Evolutionary conservation across 2,888 invertebrate genomes (phyloP).

Genomic region (Dynastes maya): DNA sequence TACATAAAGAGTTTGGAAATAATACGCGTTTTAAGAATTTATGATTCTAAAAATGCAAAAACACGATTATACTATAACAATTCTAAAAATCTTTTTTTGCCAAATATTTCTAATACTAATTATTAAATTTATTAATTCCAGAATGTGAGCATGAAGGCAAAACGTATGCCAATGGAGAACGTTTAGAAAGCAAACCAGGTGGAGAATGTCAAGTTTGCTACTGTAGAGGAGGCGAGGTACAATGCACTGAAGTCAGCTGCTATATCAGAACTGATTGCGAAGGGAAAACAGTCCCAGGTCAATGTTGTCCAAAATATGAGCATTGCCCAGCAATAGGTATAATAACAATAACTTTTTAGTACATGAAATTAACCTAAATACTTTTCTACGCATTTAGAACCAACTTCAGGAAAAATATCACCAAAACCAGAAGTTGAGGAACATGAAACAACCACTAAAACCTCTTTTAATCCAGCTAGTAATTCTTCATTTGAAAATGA

Average conservation of each 20-base stretch:
- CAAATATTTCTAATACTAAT: background rate
- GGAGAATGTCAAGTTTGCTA: conserved; percentile 87
- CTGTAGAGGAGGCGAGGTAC: conserved; percentile 86
- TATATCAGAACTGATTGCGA: conserved; percentile 84
- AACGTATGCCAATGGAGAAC: conserved; percentile 84
- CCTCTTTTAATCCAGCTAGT: conserved; percentile 13
- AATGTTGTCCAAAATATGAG: conserved; percentile 87
- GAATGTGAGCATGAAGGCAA: conserved; percentile 85
- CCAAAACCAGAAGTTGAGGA: conserved; percentile 46
- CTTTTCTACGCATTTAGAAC: conserved; percentile 39
- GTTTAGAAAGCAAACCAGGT: conserved; percentile 78
- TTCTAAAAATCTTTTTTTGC: background rate
- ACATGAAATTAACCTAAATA: background rate
- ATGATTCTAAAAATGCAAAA: too few relatives aligned
- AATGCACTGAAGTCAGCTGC: conserved; percentile 84
- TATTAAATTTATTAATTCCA: conserved; percentile 66
- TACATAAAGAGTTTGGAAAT: too few relatives aligned
- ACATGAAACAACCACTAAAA: conserved; percentile 35
- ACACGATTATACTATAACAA: too few relatives aligned
- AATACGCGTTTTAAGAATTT: too few relatives aligned
- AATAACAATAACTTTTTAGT: conserved; percentile 6
- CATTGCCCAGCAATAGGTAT: conserved; percentile 83
- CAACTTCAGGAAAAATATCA: conserved; percentile 38
- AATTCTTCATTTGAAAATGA: conserved; percentile 51
- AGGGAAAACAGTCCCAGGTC: conserved; percentile 80